These are phyloP conservation scores for Rhegmatorhina hoffmannsi DNA, from an alignment of 2,113 vertebrate genomes.

Conservation along the genomic window DNA sequence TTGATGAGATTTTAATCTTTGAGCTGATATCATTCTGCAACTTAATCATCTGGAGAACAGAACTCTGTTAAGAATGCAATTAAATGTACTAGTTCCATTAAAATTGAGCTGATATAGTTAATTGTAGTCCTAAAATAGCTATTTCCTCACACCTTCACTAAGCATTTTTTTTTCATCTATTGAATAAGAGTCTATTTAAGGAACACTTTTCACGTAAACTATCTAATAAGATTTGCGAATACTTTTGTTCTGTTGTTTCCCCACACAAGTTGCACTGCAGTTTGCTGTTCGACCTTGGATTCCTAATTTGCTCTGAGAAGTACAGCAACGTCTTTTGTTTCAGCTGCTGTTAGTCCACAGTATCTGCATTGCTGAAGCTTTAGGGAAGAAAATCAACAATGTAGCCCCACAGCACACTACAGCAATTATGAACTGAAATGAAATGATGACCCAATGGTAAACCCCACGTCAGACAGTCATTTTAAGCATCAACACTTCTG, in stretches of 20 bases:
- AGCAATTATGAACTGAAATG: background rate
- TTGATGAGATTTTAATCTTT: slow-evolving; percentile 50
- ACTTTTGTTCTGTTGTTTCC: background rate
- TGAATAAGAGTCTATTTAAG: slow-evolving; percentile 16
- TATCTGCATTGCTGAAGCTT: slow-evolving; percentile 68
- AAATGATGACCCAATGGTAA: background rate
- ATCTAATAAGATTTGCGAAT: background rate
- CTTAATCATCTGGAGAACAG: slow-evolving; percentile 55
- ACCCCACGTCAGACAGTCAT: background rate
- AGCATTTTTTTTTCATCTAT: background rate
- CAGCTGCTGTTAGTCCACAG: slow-evolving; percentile 43
- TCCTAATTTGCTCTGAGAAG: slow-evolving; percentile 6
- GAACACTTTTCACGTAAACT: background rate
- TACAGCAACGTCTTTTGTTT: slow-evolving; percentile 59
- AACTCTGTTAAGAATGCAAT: slow-evolving; percentile 39
- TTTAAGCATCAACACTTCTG: background rate
- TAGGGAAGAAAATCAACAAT: slow-evolving; percentile 3
- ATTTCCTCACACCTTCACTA: slow-evolving; percentile 33
- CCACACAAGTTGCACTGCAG: slow-evolving; percentile 45
- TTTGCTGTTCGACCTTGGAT: slow-evolving; percentile 74
- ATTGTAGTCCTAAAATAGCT: slow-evolving; percentile 40
- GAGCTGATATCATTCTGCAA: slow-evolving; percentile 23
- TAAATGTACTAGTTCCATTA: slow-evolving; percentile 36
- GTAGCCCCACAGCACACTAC: background rate
- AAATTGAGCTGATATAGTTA: slow-evolving; percentile 25